Evolutionary conservation across 2,797 vertebrate genomes (phyloP), one percentile per base, ranked within the genome.

Genomic region (Hippoglossus hippoglossus): DNA sequence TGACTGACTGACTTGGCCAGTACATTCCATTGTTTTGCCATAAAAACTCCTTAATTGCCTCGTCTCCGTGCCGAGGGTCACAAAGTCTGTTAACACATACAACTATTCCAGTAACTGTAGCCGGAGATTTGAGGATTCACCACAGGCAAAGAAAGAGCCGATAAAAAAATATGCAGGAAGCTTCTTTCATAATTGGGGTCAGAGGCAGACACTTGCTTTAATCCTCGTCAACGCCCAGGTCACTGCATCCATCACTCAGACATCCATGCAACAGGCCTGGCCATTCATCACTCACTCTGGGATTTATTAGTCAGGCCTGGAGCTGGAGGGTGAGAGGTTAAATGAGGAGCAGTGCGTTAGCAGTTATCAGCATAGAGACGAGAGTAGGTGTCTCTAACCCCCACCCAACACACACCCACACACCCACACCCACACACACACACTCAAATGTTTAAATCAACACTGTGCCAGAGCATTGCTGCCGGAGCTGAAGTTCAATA

Each of bases 281-380:
- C 71, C 65, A 71, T 83, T 81, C 80, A 89, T 93, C 88, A 89
- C 74, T 86, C 84, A 84, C 86, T 85, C 85, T 75, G 88, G 73
- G 85, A 89, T 93, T 84, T 90, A 91, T 92, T 88, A 88, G 88
- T 88, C 74, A 69, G 70, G 85, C 80, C 81, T 85, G 77, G 57
- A 78, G 86, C 62, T 18, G 3, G 73, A 74, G 82, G 89, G 75
- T 77, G 56, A 85, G 77, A 85, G 91, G 90, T 91, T 91, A 91
- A 92, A 80, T 64, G 84, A 82, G 79, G 80, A 86, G 77, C 65
- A 59, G 85, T 86, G 89, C 84, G 78, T 79, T 84, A 12, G 81
- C 67, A 39, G 77, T 90, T 90, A 90, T 90, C 83, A 85, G 85
- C 75, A 64, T 54, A 68, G 56, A 75, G 68, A 76, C 71, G 62